Evolutionary conservation across 2,113 vertebrate species (phyloP).

Genomic region (Mobula hypostoma): DNA sequence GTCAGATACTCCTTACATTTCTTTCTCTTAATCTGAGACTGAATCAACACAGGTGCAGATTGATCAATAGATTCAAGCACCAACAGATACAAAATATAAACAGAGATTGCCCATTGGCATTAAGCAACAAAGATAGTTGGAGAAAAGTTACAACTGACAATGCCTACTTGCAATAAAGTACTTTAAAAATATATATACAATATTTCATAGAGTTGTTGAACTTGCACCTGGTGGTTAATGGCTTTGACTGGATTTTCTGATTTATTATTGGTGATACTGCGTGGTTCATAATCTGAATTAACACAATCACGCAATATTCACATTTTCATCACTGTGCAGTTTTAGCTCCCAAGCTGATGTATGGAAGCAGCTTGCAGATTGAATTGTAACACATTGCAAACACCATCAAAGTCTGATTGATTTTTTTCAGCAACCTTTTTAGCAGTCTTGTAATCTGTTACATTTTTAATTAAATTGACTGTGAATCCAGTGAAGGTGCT

Average conservation of each 20-base stretch:
- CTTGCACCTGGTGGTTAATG: background rate
- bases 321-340: constrained; percentile 32
- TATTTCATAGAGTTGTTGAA: constrained; percentile 5
- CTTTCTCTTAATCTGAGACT: background rate
- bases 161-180: no score
- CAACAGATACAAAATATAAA: background rate
- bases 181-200: no score
- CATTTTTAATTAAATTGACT: constrained; percentile 67
- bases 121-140: background rate
- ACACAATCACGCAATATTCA: constrained; percentile 28
- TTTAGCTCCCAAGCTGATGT: background rate
- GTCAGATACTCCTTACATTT: background rate
- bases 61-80: background rate
- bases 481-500: constrained; percentile 53
- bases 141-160: background rate
- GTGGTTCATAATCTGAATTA: constrained; percentile 12
- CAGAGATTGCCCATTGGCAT: background rate
- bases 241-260: constrained; percentile 27
- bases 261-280: background rate
- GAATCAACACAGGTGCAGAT: background rate
- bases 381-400: constrained; percentile 56
- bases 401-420: constrained; percentile 57
- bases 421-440: constrained; percentile 51
- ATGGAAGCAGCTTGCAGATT: constrained; percentile 45
- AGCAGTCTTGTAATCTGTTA: constrained; percentile 58